Percentiles rank a stretch among this genome's conserved stretches.
These are phyloP conservation scores for Drosophila pseudoananassae DNA, from an alignment of 1,140 invertebrate species.

Conservation along the genomic window DNA sequence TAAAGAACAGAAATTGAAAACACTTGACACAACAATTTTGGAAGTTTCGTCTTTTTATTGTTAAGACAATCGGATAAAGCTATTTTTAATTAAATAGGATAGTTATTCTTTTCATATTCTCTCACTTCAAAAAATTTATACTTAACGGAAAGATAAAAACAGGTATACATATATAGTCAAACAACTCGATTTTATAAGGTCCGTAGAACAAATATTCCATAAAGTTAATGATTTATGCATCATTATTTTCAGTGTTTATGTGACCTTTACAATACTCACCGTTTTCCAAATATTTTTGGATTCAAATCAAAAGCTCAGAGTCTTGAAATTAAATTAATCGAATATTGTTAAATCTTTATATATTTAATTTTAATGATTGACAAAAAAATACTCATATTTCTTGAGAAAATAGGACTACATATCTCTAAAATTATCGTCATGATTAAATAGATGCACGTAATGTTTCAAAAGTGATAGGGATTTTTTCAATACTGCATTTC, in stretches of 20 bases:
- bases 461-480: constrained; percentile 12
- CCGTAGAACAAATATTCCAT: no score
- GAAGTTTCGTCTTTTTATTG: no score
- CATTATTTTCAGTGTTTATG: not conserved
- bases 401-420: constrained; percentile 34
- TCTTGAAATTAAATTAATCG: constrained; percentile 17
- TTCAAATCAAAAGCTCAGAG: not conserved
- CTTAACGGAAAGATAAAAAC: no score
- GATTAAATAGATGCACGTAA: constrained; percentile 44
- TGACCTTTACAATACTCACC: constrained; percentile 37
- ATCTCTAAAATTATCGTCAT: constrained; percentile 44
- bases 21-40: no score
- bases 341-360: constrained; percentile 27
- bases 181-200: no score
- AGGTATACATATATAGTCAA: no score
- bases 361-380: constrained; percentile 47
- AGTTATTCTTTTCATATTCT: no score
- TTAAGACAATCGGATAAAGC: no score
- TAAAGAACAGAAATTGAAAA: no score
- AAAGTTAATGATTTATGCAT: not conserved
- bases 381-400: constrained; percentile 32
- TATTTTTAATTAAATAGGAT: no score
- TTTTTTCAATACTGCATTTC: constrained; percentile 3
- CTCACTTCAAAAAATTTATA: no score
- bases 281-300: constrained; percentile 2